Conservation (phyloP, 2,797 vertebrate genomes). For the Sebastes hubbsi region DNA sequence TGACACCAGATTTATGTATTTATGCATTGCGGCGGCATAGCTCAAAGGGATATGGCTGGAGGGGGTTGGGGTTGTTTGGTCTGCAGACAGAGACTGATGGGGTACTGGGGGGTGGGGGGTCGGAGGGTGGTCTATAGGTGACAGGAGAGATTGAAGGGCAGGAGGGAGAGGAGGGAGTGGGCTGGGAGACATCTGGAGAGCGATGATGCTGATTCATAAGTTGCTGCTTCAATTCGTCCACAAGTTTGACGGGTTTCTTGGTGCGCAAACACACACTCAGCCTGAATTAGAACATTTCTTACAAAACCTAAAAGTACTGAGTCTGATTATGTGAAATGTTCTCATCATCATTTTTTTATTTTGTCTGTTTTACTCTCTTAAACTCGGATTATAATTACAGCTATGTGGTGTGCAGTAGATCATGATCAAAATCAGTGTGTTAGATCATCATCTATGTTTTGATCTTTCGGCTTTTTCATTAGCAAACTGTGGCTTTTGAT, state of each 20-base stretch:
- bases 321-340: conserved; percentile 14
- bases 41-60: conserved; percentile 69
- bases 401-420: conserved; percentile 20
- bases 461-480: not conserved
- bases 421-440: not conserved
- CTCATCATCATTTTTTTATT: conserved; percentile 34
- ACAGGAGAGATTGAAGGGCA: conserved; percentile 61
- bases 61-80: conserved; percentile 53
- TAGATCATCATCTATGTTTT: not conserved
- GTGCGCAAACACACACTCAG: not conserved
- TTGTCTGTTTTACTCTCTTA: conserved; percentile 49
- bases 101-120: conserved; percentile 1
- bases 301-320: not conserved
- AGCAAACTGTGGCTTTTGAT: not conserved
- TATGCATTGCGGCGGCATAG: conserved; percentile 71
- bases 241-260: not conserved
- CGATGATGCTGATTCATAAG: conserved; percentile 52
- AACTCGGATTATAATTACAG: conserved; percentile 31
- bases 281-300: not conserved
- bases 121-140: conserved; percentile 50
- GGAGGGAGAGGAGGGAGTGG: conserved; percentile 13
- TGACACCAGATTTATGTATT: conserved; percentile 80
- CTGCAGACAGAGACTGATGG: conserved; percentile 67
- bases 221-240: not conserved
- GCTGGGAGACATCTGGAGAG: conserved; percentile 69